These are phyloP conservation scores for Volucella inflata DNA, from an alignment of 2,888 invertebrate genomes.

Conservation along the genomic window DNA sequence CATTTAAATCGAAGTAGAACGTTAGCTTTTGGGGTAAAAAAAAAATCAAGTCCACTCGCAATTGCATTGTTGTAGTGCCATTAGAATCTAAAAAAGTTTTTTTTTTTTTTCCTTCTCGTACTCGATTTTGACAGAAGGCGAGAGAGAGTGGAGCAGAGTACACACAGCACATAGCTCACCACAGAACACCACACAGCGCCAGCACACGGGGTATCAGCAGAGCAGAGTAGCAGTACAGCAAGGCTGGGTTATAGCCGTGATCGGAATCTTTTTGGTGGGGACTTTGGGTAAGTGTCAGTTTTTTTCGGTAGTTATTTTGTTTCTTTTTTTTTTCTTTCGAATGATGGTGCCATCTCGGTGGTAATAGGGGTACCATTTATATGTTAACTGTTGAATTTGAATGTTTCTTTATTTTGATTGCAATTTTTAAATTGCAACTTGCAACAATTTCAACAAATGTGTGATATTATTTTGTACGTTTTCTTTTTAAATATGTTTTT, in stretches of 20 bases:
- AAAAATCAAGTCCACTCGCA: constrained; percentile 67
- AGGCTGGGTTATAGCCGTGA: constrained; percentile 59
- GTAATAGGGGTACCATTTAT: constrained; percentile 35
- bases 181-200: neutral
- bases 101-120: constrained; percentile 70
- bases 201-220: neutral
- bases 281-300: constrained; percentile 68
- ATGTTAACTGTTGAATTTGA: constrained; percentile 60
- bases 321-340: too few relatives aligned
- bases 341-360: constrained; percentile 63
- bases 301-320: constrained; percentile 2
- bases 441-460: neutral
- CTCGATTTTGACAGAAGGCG: constrained; percentile 72
- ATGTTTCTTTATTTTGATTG: constrained; percentile 13
- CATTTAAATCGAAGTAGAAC: constrained; percentile 73
- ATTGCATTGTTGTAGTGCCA: constrained; percentile 75
- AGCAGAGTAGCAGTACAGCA: constrained; percentile 24
- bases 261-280: constrained; percentile 68
- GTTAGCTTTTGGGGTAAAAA: constrained; percentile 72
- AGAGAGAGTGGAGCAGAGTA: constrained; percentile 66
- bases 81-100: constrained; percentile 70
- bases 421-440: neutral
- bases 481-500: constrained; percentile 10
- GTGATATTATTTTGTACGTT: neutral
- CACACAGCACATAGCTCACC: constrained; percentile 31